Conservation (phyloP, 2,113 vertebrate species). For the Microcebus ravelobensis region DNA sequence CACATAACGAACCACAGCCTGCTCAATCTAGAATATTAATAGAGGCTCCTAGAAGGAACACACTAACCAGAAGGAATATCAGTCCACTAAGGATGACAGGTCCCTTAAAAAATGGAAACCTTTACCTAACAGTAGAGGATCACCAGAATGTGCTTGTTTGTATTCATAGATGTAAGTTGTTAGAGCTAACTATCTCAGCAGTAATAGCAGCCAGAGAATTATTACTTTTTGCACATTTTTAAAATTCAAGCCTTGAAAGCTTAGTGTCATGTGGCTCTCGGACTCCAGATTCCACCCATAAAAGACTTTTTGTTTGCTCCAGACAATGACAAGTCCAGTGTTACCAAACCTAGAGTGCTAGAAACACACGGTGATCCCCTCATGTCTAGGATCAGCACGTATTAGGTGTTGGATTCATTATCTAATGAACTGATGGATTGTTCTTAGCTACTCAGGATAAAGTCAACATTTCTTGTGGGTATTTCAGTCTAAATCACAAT, state of each 20-base stretch:
- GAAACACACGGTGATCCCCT: neutral
- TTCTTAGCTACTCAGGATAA: neutral
- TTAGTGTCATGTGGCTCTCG: neutral
- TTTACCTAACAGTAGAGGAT: neutral
- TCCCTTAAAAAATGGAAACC: neutral
- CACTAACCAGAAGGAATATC: neutral
- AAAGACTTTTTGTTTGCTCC: neutral
- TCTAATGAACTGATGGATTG: neutral
- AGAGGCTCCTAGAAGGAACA: neutral
- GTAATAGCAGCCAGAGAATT: neutral
- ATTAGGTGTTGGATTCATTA: neutral
- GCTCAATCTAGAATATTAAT: neutral
- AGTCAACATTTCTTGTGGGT: neutral
- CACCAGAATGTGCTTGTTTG: neutral
- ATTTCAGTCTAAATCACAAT: neutral
- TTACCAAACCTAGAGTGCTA: neutral
- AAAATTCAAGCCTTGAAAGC: neutral
- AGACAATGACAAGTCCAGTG: neutral
- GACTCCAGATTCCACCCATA: neutral
- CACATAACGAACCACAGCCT: neutral
- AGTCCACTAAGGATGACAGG: accelerated
- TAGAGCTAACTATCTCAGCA: neutral
- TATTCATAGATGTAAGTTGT: neutral
- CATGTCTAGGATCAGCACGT: no score
- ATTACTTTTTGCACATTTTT: neutral